Conservation (phyloP, 1,140 invertebrate species). For the Planococcus citri region DNA sequence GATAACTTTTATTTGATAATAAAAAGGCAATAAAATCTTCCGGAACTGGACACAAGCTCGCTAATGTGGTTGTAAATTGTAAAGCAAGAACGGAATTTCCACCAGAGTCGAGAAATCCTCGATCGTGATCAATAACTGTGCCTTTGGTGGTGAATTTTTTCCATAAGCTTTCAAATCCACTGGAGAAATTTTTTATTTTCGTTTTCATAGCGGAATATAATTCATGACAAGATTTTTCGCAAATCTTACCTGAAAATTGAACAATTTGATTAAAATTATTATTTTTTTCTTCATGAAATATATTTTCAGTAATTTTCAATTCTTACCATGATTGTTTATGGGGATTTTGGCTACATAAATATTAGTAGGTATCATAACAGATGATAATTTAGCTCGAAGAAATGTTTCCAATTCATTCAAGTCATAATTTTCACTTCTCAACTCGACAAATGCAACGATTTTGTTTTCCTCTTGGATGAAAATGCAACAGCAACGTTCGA, state of each 20-base stretch:
- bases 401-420: background rate
- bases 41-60: slow-evolving; percentile 12
- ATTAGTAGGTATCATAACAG: background rate
- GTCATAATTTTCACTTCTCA: slow-evolving; percentile 6
- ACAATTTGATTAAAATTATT: no score
- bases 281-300: background rate
- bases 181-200: background rate
- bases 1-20: background rate
- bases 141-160: background rate
- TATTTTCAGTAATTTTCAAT: no score
- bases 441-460: slow-evolving; percentile 21
- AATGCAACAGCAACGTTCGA: slow-evolving; percentile 22
- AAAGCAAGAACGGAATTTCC: slow-evolving; percentile 10
- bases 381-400: background rate
- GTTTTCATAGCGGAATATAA: background rate
- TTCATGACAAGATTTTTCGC: background rate
- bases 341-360: slow-evolving; percentile 29
- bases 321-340: slow-evolving; percentile 34
- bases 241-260: background rate
- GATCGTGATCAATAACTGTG: background rate
- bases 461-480: slow-evolving; percentile 15
- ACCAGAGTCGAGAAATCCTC: background rate
- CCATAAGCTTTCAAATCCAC: background rate
- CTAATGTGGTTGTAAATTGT: slow-evolving; percentile 22
- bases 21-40: background rate